Base-by-base conservation (phyloP, 2,888 invertebrate species). In the Cantharis rufa region DNA sequence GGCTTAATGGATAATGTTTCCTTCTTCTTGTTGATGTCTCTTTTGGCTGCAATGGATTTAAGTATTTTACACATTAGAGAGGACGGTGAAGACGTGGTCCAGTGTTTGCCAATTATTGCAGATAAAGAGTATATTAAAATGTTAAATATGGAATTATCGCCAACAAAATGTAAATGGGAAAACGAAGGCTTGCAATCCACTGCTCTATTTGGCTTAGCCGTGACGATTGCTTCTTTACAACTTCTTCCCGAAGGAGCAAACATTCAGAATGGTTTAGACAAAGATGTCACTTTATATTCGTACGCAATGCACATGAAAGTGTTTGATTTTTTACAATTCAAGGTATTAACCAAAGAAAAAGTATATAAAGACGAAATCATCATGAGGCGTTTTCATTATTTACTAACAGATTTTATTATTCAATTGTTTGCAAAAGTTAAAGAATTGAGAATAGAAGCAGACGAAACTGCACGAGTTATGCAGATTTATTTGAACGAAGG, bases 351-450 rank as follows among this genome's bases (percentile, higher is more conserved):
- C 15, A 93, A 92, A 75, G 91, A 93, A 28, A 89, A 90, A 28
- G 91, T 97, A 75, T 92, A 92, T 82, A 91, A 91, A 78, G 93
- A 93, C 87, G 95, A 96, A 87, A 97, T 96, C 86, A 94, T 96
- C 84, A 91, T 95, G 83, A 92, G 95, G 18, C 92, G 96, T 66
- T 89, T 98, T 68, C 98, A 98, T 88, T 91, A 92, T 15, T 89
- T 98, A 10, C 90, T 98, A 72, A 96, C 96, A 0, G 98, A 98
- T 88, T 98, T 98, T 84, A 96, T 98, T 69, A 94, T 95, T 79
- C 91, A 95, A 73, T 96, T 98, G 96, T 98, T 97, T 72, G 91
- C 96, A 69, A 98, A 97, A 91, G 92, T 95, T 0, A 95, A 95
- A 83, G 95, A 96, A 86, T 88, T 96, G 78, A 90, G 95, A 70